Conservation (phyloP, 2,888 invertebrate species). For the Portevinia maculata region DNA sequence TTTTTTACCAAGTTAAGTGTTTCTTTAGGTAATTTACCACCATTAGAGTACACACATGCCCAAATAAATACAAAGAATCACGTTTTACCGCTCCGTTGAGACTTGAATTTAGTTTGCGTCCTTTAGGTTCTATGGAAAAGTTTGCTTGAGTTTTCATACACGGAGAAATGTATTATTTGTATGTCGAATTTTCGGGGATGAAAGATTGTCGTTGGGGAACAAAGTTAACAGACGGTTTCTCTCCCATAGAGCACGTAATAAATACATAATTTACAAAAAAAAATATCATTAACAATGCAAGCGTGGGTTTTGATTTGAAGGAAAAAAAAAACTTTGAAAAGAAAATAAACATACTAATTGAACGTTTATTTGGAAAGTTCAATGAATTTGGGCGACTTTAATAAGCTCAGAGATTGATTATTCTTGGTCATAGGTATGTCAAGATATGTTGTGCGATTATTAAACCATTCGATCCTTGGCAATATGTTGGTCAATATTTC, state of each 20-base stretch:
- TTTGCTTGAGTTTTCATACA: constrained; percentile 29
- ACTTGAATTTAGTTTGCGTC: constrained; percentile 36
- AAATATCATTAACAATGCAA: constrained; percentile 34
- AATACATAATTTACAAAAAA: constrained; percentile 5
- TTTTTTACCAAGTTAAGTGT: constrained; percentile 39
- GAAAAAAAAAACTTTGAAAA: constrained; percentile 15
- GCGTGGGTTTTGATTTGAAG: constrained; percentile 14
- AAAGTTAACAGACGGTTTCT: constrained; percentile 18
- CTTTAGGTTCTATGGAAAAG: background rate
- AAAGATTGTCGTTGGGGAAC: constrained; percentile 40
- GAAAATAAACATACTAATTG: too few species aligned
- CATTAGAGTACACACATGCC: constrained; percentile 46
- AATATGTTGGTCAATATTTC: too few species aligned
- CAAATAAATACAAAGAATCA: constrained; percentile 45
- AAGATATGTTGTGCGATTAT: too few species aligned
- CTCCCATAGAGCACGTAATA: constrained; percentile 23
- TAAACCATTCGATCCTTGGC: too few species aligned
- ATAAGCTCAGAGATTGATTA: too few species aligned
- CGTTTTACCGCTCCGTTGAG: constrained; percentile 37
- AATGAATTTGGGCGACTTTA: too few species aligned
- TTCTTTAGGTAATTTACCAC: constrained; percentile 50
- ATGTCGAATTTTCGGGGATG: background rate
- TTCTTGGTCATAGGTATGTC: too few species aligned
- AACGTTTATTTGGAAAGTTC: too few species aligned
- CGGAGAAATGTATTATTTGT: constrained; percentile 1